These are phyloP conservation scores for Calameuta filiformis DNA, from an alignment of 2,888 invertebrate genomes.

Conservation along the genomic window DNA sequence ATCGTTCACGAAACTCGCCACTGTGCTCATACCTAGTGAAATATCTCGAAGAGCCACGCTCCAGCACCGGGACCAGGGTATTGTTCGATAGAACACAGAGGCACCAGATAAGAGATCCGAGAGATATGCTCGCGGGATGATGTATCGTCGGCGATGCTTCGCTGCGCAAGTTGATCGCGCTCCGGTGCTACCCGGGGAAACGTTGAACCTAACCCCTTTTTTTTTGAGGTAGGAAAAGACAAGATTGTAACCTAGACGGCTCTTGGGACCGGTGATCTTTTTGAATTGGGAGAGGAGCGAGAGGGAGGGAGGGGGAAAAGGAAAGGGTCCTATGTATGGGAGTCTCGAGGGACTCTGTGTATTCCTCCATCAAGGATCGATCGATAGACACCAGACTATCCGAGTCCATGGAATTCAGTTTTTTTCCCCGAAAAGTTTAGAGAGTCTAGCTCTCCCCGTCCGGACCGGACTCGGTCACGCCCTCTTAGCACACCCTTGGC, in stretches of 20 bases:
- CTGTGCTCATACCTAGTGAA: background rate
- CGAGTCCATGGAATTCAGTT: background rate
- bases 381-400: slow-evolving; percentile 4
- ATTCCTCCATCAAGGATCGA: slow-evolving; percentile 4
- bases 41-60: slow-evolving; percentile 4
- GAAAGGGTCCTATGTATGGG: slow-evolving; percentile 2
- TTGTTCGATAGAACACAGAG: slow-evolving; percentile 42
- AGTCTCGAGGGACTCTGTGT: background rate
- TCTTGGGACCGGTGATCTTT: slow-evolving; percentile 13
- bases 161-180: slow-evolving; percentile 44
- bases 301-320: slow-evolving; percentile 15
- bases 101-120: slow-evolving; percentile 45
- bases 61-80: slow-evolving; percentile 24
- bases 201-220: slow-evolving; percentile 8
- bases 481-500: slow-evolving; percentile 49
- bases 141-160: slow-evolving; percentile 49
- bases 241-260: background rate
- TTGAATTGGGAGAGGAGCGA: slow-evolving; percentile 28
- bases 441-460: slow-evolving; percentile 1
- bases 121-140: slow-evolving; percentile 51
- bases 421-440: slow-evolving; percentile 5
- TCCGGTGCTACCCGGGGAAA: slow-evolving; percentile 2
- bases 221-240: background rate
- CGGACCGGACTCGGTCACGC: slow-evolving; percentile 33
- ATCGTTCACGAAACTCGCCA: background rate